Evolutionary conservation across 2,888 invertebrate genomes (phyloP), one percentile per base, ranked within the genome.

Genomic region (Dinocampus coccinellae): DNA sequence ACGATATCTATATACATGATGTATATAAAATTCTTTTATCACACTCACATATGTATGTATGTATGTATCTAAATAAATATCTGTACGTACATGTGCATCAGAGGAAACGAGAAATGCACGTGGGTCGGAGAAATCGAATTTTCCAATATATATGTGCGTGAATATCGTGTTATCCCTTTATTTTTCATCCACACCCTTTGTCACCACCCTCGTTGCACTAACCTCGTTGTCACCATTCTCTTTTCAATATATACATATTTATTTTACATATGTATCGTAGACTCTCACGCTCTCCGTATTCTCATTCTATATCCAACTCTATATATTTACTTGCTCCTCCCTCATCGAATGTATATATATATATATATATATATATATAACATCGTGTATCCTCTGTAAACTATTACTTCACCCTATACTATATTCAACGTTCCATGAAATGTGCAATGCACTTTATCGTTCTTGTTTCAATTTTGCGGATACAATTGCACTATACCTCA

Each of bases 371-470:
- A n/a, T n/a, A n/a, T n/a, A n/a, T n/a, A n/a, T n/a, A n/a, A 34
- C 55, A 26, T 58, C 34, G 34, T 9, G 36, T 73, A 60, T 42
- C 71, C 64, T 67, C 70, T 70, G 1, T n/a, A 47, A 1, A n/a
- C 7, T 47, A 16, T 47, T 70, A 53, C 55, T 73, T 67, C 72
- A 16, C 68, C 58, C 69, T 69, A n/a, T 24, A 53, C 68, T 34
- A 39, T 36, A 66, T 73, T 39, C 47, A 61, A 10, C 57, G 24
- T 34, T 72, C 76, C 60, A 52, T 75, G 75, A 75, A 77, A 77
- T 79, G 76, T 75, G 77, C 79, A 76, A 78, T 78, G 78, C 78
- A 79, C 78, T 82, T 82, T 77, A 78, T 77, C 77, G 80, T 78
- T 76, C 73, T 72, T 64, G 75, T 75, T 77, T 76, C 76, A 75